Conservation (phyloP, 2,797 vertebrate species). For the Argya squamiceps region DNA sequence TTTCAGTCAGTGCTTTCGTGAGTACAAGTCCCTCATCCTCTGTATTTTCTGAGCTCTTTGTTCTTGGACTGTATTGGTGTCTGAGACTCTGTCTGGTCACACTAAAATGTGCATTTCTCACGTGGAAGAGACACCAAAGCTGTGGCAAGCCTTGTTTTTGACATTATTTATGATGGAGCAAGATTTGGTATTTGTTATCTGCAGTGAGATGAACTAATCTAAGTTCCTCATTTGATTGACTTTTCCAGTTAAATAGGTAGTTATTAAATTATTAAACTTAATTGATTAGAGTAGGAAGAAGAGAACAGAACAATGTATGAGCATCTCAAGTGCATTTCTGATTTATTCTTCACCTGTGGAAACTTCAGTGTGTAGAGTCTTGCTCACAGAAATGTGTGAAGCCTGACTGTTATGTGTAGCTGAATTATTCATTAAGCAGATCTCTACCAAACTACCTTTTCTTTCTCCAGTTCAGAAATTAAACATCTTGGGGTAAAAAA, state of each 20-base stretch:
- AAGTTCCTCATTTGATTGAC: neutral
- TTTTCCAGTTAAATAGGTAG: neutral
- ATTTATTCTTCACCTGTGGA: neutral
- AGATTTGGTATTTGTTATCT: neutral
- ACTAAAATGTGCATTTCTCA: neutral
- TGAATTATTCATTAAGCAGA: neutral
- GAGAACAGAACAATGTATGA: neutral
- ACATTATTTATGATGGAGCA: neutral
- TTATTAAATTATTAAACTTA: neutral
- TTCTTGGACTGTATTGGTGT: neutral
- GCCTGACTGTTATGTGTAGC: fast-evolving
- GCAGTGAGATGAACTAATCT: neutral
- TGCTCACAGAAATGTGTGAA: neutral
- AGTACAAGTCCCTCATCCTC: neutral
- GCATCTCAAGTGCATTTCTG: neutral
- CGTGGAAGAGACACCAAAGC: neutral
- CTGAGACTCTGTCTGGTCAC: neutral
- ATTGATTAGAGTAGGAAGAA: neutral
- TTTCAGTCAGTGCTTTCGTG: neutral
- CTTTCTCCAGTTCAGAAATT: neutral
- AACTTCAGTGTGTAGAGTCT: neutral
- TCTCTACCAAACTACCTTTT: neutral
- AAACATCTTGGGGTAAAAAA: neutral
- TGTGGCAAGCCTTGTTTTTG: neutral
- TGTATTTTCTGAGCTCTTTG: neutral